Conservation (phyloP, 2,113 vertebrate species). For the Notothenia rossii region DNA sequence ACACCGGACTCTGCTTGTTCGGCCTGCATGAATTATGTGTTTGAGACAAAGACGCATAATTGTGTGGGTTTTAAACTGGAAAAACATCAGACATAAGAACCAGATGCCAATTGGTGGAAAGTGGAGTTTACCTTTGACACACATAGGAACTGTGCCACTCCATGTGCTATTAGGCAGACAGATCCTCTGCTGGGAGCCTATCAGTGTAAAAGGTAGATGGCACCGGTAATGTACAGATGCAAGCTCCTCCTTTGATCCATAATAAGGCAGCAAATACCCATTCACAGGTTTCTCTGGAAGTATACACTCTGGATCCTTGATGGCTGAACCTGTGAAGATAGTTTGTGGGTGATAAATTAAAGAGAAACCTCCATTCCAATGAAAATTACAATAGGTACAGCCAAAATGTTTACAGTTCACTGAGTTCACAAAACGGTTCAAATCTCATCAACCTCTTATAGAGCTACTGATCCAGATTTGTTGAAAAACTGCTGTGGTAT, state of each 20-base stretch:
- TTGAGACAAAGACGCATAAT: not conserved
- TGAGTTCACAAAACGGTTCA: not conserved
- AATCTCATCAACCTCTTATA: not conserved
- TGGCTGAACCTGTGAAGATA: constrained; percentile 23
- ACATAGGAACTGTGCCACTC: constrained; percentile 89
- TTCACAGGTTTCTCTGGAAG: constrained; percentile 84
- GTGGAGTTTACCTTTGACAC: constrained; percentile 87
- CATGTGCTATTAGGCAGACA: constrained; percentile 88
- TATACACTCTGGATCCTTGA: constrained; percentile 84
- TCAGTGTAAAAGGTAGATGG: constrained; percentile 87
- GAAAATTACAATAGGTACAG: not conserved
- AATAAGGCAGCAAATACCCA: constrained; percentile 85
- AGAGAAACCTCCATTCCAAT: not conserved
- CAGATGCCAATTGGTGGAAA: not conserved
- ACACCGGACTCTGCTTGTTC: constrained; percentile 83
- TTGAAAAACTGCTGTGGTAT: not conserved
- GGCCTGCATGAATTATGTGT: constrained; percentile 8
- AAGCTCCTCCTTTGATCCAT: constrained; percentile 82
- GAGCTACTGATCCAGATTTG: not conserved
- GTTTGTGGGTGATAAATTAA: constrained; percentile 12
- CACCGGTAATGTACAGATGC: constrained; percentile 88
- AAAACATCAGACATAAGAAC: not conserved
- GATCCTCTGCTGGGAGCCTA: constrained; percentile 86
- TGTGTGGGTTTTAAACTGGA: not conserved
- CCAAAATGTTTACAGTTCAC: not conserved